Conservation (phyloP, 2,113 vertebrate genomes). For the Lates calcarifer region DNA sequence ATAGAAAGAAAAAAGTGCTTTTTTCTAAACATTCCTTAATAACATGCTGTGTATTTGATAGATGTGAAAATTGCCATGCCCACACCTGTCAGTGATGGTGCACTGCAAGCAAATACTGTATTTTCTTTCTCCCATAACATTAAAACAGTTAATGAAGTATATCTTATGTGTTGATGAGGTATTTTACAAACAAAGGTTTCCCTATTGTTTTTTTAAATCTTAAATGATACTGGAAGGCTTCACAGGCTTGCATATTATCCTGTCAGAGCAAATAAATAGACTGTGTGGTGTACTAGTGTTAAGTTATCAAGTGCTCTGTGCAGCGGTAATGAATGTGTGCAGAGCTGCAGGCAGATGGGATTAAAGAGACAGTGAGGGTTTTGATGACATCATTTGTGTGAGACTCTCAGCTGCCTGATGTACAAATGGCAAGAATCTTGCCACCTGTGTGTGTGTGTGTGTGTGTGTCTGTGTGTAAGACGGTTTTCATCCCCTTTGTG, state of each 20-base stretch:
- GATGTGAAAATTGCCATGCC: neutral
- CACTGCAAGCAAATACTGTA: too few species aligned
- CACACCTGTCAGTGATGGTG: neutral
- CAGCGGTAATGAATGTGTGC: slow-evolving; percentile 14
- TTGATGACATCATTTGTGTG: neutral
- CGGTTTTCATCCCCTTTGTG: neutral
- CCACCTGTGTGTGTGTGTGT: neutral
- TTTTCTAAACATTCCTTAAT: neutral
- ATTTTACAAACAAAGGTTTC: neutral
- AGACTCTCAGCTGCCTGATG: neutral
- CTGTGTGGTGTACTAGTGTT: neutral
- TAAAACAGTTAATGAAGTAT: neutral
- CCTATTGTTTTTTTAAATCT: neutral
- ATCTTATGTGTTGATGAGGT: neutral
- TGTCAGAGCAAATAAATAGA: slow-evolving; percentile 27
- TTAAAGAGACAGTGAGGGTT: neutral
- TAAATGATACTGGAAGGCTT: neutral
- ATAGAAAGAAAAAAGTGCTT: too few species aligned
- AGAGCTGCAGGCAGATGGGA: slow-evolving; percentile 12
- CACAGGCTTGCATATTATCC: neutral
- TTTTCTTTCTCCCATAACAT: neutral
- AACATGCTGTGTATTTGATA: neutral
- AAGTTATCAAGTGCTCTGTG: slow-evolving; percentile 2
- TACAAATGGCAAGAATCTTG: neutral
- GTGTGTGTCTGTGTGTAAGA: neutral